Evolutionary conservation across 2,797 vertebrate species (phyloP), one percentile per base, ranked within the genome.

Genomic region (Enteromius fasciolatus): DNA sequence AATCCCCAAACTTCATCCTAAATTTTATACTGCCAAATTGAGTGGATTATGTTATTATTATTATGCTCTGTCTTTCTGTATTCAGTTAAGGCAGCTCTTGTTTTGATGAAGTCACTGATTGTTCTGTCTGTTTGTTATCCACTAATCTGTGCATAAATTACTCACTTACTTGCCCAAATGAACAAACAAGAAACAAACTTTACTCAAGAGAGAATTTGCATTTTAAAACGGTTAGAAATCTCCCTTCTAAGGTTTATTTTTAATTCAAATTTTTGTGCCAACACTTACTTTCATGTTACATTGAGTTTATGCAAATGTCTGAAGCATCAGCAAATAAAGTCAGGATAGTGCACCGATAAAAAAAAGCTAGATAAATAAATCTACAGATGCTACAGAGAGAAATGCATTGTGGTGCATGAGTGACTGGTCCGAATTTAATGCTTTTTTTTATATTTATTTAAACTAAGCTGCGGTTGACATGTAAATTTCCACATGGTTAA

Each of bases 71-170:
- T 52, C 28, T 66, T 33, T 80, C 54, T 66, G 70, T 28, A 66
- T 54, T 75, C n/a, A 64, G 31, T 64, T 52, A 17, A 64, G 33
- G 70, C 70, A 41, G 39, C 33, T 78, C 66, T 76, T 76, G 17
- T 76, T 76, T 31, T 50, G n/a, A 68, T 80, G 15, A 72, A 72
- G 39, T 81, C 15, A 61, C 68, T 76, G 50, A 52, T 80, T 76
- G 33, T 74, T 74, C 39, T 67, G 28, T 59, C 39, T 80, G 61
- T 79, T 84, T 79, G 33, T 70, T 54, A 44, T 72, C 33, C 14
- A 11, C 41, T 76, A 70, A 84, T 84, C 66, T 76, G n/a, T 41
- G 41, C 63, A 77, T 59, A 81, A 81, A 70, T 81, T 14, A 76
- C 39, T 52, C 12, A 39, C n/a, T 31, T 20, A 46, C 31, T 69